Percentiles rank a stretch among this genome's conserved stretches.
These are phyloP conservation scores for Penaeus indicus DNA, from an alignment of 1,140 invertebrate genomes.

Conservation along the genomic window DNA sequence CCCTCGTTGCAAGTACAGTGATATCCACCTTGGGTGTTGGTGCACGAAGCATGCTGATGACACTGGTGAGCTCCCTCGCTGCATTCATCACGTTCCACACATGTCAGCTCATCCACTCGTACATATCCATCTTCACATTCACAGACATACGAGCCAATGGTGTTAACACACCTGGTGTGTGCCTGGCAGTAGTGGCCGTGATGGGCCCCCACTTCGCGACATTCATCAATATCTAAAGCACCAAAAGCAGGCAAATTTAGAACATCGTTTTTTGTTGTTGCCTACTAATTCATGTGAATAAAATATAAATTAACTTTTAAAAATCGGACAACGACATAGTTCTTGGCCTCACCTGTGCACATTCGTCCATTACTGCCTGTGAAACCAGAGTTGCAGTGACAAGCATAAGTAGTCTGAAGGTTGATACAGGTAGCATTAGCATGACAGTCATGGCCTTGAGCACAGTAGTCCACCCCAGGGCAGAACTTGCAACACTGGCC, in stretches of 20 bases:
- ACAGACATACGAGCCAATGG: slow-evolving; percentile 79
- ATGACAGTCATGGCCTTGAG: slow-evolving; percentile 84
- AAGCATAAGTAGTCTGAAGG: slow-evolving; percentile 85
- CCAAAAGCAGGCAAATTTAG: background rate
- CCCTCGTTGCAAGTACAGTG: slow-evolving; percentile 85
- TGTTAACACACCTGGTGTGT: slow-evolving; percentile 86
- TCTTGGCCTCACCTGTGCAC: slow-evolving; percentile 78
- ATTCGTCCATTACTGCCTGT: slow-evolving; percentile 83
- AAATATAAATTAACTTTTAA: background rate
- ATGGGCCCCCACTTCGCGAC: slow-evolving; percentile 79
- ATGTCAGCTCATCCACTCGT: slow-evolving; percentile 83
- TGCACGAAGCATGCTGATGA: slow-evolving; percentile 83
- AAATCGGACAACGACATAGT: slow-evolving; percentile 6
- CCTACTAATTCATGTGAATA: background rate
- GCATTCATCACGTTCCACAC: slow-evolving; percentile 86
- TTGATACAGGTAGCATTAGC: slow-evolving; percentile 87
- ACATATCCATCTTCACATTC: slow-evolving; percentile 75
- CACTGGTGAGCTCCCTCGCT: slow-evolving; percentile 78
- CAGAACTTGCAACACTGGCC: slow-evolving; percentile 93
- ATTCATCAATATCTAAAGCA: slow-evolving; percentile 85
- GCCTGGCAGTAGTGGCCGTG: slow-evolving; percentile 85
- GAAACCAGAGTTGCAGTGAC: slow-evolving; percentile 86
- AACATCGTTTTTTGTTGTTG: background rate
- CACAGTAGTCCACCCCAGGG: slow-evolving; percentile 92
- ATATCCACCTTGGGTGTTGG: slow-evolving; percentile 88